These are phyloP conservation scores for Erebia epiphron DNA, from an alignment of 2,888 invertebrate genomes.

Conservation along the genomic window DNA sequence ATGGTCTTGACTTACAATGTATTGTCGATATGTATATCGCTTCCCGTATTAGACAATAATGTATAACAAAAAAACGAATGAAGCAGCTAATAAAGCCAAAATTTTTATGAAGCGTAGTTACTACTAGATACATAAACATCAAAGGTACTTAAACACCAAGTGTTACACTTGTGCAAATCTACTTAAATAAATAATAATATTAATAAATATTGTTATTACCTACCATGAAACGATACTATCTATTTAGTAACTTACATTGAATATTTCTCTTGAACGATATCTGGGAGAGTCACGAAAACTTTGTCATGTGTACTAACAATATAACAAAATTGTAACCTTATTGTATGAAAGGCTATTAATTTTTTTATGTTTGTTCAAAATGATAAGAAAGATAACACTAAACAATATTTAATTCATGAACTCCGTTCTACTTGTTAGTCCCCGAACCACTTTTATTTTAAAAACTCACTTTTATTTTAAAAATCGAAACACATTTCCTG, in stretches of 20 bases:
- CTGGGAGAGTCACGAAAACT: conserved; percentile 8
- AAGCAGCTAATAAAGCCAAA: conserved; percentile 13
- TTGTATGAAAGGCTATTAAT: neutral
- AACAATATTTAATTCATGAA: neutral
- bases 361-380: conserved; percentile 9
- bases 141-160: neutral
- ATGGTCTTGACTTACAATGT: conserved; percentile 1
- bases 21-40: conserved; percentile 7
- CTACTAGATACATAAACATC: conserved; percentile 2
- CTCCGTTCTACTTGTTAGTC: neutral
- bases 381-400: conserved; percentile 2
- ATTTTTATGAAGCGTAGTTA: neutral
- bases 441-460: neutral
- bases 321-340: neutral
- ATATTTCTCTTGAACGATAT: conserved; percentile 1
- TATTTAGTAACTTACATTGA: neutral
- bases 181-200: neutral
- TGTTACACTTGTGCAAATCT: conserved; percentile 16
- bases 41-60: neutral
- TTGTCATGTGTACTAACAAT: conserved; percentile 11
- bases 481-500: neutral
- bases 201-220: neutral
- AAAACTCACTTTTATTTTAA: neutral
- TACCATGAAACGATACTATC: conserved; percentile 6
- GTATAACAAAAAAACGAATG: neutral